A percentile compares a stretch with the other conserved stretches of the same genome.
These are phyloP conservation scores for Masticophis lateralis DNA, from an alignment of 2,797 vertebrate species.

Conservation along the genomic window DNA sequence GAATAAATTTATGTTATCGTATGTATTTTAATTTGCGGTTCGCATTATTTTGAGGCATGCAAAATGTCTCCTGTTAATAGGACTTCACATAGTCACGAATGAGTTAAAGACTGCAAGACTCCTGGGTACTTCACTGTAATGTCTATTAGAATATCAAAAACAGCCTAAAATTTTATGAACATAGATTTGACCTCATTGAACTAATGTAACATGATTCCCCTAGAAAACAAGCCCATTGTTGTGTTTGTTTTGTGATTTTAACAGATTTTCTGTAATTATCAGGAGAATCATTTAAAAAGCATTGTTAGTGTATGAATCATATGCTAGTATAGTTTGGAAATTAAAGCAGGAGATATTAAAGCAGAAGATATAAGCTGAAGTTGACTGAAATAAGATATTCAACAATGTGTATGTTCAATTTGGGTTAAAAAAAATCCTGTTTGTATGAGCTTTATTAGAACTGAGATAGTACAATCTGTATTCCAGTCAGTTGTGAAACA, in stretches of 20 bases:
- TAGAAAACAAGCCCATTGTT: not conserved
- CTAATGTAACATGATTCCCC: not conserved
- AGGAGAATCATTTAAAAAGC: slow-evolving; percentile 8
- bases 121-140: too few relatives aligned
- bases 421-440: not conserved
- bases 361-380: not conserved
- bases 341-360: slow-evolving; percentile 17
- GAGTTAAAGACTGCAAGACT: not conserved
- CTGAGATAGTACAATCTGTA: not conserved
- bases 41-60: not conserved
- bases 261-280: slow-evolving; percentile 18
- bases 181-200: not conserved
- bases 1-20: not conserved
- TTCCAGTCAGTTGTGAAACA: not conserved
- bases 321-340: not conserved
- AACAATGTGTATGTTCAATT: slow-evolving; percentile 1
- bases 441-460: not conserved
- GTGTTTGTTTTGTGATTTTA: not conserved
- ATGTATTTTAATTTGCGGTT: not conserved
- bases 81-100: not conserved
- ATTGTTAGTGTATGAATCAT: not conserved
- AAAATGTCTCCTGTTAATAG: not conserved
- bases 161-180: fast-evolving
- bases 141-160: not conserved
- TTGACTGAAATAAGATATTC: not conserved